These are phyloP conservation scores for Plutella xylostella DNA, from an alignment of 2,888 invertebrate species.

Conservation along the genomic window DNA sequence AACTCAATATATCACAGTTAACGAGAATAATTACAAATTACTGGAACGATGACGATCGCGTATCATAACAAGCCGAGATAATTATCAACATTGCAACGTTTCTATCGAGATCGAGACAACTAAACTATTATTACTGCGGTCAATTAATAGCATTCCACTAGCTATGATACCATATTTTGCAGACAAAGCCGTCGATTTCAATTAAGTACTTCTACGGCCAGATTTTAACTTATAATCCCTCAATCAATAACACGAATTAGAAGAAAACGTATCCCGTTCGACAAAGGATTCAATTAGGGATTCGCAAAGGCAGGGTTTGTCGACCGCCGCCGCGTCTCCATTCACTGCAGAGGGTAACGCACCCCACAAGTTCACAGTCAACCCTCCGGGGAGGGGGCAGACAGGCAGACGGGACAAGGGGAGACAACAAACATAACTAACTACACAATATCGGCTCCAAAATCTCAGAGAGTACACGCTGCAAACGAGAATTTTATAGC, in stretches of 20 bases:
- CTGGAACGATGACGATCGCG: too few relatives aligned
- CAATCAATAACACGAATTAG: neutral
- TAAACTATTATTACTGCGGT: neutral
- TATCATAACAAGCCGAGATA: too few relatives aligned
- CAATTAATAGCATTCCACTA: constrained; percentile 1
- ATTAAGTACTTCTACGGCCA: too few relatives aligned
- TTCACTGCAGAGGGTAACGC: constrained; percentile 49
- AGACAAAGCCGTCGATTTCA: too few relatives aligned
- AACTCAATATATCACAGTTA: too few relatives aligned
- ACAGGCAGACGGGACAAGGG: constrained; percentile 30
- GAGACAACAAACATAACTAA: constrained; percentile 1
- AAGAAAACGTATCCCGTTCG: neutral
- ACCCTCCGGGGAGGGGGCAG: constrained; percentile 28
- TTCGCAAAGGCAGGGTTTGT: constrained; percentile 5
- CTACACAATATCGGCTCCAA: neutral
- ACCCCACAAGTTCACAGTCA: constrained; percentile 63
- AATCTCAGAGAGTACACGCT: neutral
- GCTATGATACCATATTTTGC: too few relatives aligned
- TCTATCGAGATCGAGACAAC: too few relatives aligned
- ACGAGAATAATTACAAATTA: too few relatives aligned
- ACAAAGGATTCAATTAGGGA: constrained; percentile 2
- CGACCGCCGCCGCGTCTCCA: constrained; percentile 14
- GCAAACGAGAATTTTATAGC: neutral
- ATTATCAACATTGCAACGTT: too few relatives aligned
- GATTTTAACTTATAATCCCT: neutral